Evolutionary conservation across 35 echinoderm and acorn worm species (phyloP), one percentile per base, ranked within the genome.

Genomic region (Apostichopus parvimensis): DNA sequence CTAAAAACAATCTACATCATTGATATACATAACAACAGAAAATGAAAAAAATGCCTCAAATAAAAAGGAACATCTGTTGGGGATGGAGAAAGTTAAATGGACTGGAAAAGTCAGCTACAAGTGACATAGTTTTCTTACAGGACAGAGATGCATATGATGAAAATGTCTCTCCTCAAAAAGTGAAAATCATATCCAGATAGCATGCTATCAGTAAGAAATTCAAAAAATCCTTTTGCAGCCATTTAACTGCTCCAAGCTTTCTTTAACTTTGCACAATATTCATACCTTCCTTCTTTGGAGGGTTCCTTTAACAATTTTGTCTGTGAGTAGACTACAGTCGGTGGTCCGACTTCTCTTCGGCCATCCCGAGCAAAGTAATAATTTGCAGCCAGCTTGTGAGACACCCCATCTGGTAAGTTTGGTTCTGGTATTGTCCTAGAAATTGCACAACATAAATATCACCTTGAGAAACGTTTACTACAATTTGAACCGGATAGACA

Each of bases 301-400:
- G 95, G 92, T 75, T 91, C 92, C 13, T 87, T 70, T 22, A 98
- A 82, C 55, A 86, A 82, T 73, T 95, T 93, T 57, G 86, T 83
- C 18, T 92, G 70, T 5, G 96, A 92, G 87, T 87, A 98, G n/a
- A 98, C 93, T 8, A 93, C 83, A 21, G 78, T 92, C 2, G 94
- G 94, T 15, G 89, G 92, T 20, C 58, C 56, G n/a, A 94, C 79
- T 6, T 92, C 88, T 14, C 96, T 90, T n/a, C 96, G 76, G 6
- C 96, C 96, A 95, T 98, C 96, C 60, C 96, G 72, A 4, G 86
- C 90, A 80, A 23, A 94, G 87, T 98, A 98, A 78, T 95, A 95
- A 70, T 98, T 98, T 70, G 73, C 91, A 52, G 92, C 14, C 10
- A 98, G 80, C 17, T 77, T 92, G 71, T 98, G 96, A 5, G 94